Conservation (phyloP, 2,888 invertebrate genomes). For the Ypsolopha sequella region DNA sequence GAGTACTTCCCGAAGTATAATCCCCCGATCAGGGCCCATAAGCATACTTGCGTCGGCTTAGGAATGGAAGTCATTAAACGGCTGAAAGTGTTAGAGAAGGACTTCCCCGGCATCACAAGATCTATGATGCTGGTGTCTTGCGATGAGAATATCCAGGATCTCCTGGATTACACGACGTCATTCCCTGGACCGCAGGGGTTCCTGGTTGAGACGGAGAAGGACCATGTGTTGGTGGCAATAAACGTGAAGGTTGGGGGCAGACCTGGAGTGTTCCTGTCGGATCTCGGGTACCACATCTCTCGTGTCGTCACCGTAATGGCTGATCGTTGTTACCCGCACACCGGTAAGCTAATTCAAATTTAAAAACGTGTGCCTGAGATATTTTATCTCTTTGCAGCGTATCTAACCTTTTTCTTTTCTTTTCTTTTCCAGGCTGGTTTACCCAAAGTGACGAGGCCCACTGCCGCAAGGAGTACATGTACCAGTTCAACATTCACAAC, state of each 20-base stretch:
- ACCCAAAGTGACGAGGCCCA: conserved; percentile 84
- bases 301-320: conserved; percentile 90
- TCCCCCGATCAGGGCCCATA: conserved; percentile 85
- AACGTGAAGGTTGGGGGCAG: conserved; percentile 81
- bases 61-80: conserved; percentile 86
- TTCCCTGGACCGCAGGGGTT: conserved; percentile 72
- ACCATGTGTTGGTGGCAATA: conserved; percentile 87
- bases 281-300: conserved; percentile 92
- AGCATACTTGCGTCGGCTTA: conserved; percentile 92
- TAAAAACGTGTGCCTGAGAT: not conserved
- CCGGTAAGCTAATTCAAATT: conserved; percentile 65
- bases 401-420: not conserved
- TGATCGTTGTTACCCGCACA: conserved; percentile 90
- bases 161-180: conserved; percentile 73
- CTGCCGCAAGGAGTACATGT: conserved; percentile 87
- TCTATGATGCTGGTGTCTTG: conserved; percentile 85
- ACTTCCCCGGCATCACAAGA: conserved; percentile 77
- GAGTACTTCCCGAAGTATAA: conserved; percentile 86
- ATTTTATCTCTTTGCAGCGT: not conserved
- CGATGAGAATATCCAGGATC: conserved; percentile 83
- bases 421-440: conserved; percentile 79
- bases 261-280: conserved; percentile 83
- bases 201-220: conserved; percentile 82
- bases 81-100: conserved; percentile 71
- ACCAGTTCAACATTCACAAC: conserved; percentile 77